Evolutionary conservation across 2,113 vertebrate genomes (phyloP), one percentile per base, ranked within the genome.

Genomic region (Alouatta palliata): DNA sequence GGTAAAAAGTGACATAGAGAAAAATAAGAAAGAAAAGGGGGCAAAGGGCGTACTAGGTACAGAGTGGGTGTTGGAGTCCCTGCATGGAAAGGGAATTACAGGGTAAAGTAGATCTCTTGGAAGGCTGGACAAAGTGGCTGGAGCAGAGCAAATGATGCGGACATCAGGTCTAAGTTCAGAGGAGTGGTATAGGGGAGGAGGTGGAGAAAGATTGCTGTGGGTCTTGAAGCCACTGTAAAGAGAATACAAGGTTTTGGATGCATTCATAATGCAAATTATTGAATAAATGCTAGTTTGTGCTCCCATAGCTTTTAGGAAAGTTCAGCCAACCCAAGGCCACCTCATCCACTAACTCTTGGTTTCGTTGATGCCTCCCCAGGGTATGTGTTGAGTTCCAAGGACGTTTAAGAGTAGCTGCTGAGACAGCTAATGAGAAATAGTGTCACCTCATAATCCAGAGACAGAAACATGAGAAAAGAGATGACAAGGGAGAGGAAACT

Each of bases 141-240:
- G 17, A 27, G 3, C 27, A 23, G 20, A 79, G 10, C 6, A 71
- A 56, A 32, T 1, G 13, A 11, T 6, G 3, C 8, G 1, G 3
- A 13, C 9, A 32, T 17, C 20, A 3, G 2, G 7, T 19, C 32
- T 32, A 32, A 79, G 13, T 47, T 64, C 49, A 6, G 43, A 66
- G 58, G 70, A 8, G 13, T 27, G 1, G 11, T 45, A 13, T 11
- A 3, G 43, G 47, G 35, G 9, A 21, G 5, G 13, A 19, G 25
- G 14, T 30, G 14, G 1, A 16, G 2, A 4, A 2, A 17, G 0
- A 71, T 25, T 25, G 35, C 17, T 56, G n/a, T 20, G 56, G 20
- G 7, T 5, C 8, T 85, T 76, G 49, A 3, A 64, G 35, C 13
- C 20, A 19, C 2, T 14, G 4, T 32, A 30, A 70, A 71, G 20